phyloP scores from a whole-genome alignment of 2,113 vertebrate genomes.

The Pachycephala philippinensis region DNA sequence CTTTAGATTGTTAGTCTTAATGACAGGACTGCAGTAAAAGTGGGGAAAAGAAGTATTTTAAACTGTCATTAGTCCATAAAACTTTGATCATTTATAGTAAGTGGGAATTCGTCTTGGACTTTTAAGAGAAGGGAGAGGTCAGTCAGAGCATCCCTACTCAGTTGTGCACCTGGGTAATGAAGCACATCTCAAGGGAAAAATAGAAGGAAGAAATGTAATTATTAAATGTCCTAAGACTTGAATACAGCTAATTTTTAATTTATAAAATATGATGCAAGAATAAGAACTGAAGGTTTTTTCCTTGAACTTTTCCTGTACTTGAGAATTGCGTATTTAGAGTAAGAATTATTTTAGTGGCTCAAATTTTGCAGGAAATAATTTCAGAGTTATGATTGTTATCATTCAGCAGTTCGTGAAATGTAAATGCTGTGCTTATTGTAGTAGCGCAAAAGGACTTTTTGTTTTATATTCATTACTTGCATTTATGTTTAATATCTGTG shows the following conservation, averaged over 20 bases:
- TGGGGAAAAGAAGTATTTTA: constrained; percentile 2
- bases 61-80: constrained; percentile 56
- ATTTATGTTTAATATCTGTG: not conserved
- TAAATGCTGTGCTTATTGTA: not conserved
- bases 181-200: not conserved
- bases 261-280: not conserved
- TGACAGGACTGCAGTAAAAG: constrained; percentile 45
- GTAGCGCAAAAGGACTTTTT: not conserved
- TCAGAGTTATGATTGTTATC: not conserved
- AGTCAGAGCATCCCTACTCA: not conserved
- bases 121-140: constrained; percentile 41
- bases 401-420: not conserved
- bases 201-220: not conserved
- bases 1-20: constrained; percentile 67
- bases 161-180: not conserved
- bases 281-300: not conserved
- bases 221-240: not conserved
- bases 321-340: not conserved
- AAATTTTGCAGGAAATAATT: not conserved
- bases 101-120: constrained; percentile 31
- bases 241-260: not conserved
- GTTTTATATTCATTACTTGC: not conserved
- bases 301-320: not conserved
- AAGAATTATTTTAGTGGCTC: not conserved
- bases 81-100: constrained; percentile 47